Conservation (phyloP, 2,888 invertebrate species). For the Protonemura montana region DNA sequence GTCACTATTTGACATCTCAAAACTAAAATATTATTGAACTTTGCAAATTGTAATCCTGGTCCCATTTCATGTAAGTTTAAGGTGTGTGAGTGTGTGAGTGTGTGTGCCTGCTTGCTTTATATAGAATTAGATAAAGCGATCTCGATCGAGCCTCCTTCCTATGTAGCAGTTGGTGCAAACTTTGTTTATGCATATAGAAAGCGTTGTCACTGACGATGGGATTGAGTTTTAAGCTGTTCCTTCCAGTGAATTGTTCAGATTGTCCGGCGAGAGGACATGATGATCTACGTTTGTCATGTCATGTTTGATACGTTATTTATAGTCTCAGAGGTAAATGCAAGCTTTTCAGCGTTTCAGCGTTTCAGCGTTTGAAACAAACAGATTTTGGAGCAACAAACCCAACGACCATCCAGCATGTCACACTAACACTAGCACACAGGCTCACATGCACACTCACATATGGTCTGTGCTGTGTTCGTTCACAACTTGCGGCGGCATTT, state of each 20-base stretch:
- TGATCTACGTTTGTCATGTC: constrained; percentile 15
- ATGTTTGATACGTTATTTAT: constrained; percentile 26
- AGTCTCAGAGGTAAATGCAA: neutral
- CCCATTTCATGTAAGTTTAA: no score
- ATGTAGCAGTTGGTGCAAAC: no score
- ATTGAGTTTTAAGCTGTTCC: constrained; percentile 27
- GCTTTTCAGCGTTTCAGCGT: neutral
- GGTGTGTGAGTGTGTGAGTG: no score
- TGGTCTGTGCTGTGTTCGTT: neutral
- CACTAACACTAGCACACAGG: neutral
- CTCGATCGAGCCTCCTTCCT: no score
- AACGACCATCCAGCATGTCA: neutral
- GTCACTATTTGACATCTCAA: no score
- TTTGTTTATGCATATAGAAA: no score
- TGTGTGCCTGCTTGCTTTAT: no score
- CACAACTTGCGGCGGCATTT: neutral
- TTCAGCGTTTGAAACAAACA: neutral
- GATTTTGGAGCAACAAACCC: neutral
- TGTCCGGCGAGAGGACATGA: neutral
- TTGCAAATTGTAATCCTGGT: no score
- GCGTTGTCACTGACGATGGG: neutral
- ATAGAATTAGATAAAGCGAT: no score
- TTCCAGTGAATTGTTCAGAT: neutral
- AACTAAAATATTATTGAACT: no score
- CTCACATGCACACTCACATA: neutral